Evolutionary conservation across 2,113 vertebrate genomes (phyloP).

Genomic region (Cygnus buccinator): DNA sequence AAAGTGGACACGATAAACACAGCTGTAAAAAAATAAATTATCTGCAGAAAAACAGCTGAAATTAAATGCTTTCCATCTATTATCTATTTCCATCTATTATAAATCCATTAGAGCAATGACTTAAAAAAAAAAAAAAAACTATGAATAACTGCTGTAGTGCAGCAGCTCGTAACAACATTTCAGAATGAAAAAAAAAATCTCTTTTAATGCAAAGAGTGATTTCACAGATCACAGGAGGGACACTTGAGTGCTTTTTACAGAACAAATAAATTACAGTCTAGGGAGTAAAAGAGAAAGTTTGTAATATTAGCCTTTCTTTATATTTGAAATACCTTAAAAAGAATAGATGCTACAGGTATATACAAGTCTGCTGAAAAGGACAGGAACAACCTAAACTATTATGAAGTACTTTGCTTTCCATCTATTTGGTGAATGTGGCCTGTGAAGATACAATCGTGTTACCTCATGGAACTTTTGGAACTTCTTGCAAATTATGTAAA

Average conservation of each 20-base stretch:
- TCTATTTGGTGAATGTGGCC: not conserved
- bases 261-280: not conserved
- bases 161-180: not conserved
- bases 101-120: not conserved
- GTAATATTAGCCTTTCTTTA: not conserved
- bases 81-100: not conserved
- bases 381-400: not conserved
- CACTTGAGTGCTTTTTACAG: not conserved
- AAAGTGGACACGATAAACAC: not conserved
- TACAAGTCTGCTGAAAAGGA: not conserved
- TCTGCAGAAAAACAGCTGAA: not conserved
- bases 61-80: not conserved
- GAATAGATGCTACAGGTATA: not conserved
- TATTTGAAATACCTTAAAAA: not conserved
- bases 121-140: constrained; percentile 20
- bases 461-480: not conserved
- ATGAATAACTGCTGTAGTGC: not conserved
- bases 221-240: not conserved
- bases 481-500: not conserved
- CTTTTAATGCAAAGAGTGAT: not conserved
- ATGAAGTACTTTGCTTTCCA: not conserved
- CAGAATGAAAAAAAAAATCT: not conserved
- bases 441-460: not conserved
- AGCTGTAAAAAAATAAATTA: not conserved
- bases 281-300: not conserved